Conservation (phyloP, 2,888 invertebrate genomes). For the Mythimna impura region DNA sequence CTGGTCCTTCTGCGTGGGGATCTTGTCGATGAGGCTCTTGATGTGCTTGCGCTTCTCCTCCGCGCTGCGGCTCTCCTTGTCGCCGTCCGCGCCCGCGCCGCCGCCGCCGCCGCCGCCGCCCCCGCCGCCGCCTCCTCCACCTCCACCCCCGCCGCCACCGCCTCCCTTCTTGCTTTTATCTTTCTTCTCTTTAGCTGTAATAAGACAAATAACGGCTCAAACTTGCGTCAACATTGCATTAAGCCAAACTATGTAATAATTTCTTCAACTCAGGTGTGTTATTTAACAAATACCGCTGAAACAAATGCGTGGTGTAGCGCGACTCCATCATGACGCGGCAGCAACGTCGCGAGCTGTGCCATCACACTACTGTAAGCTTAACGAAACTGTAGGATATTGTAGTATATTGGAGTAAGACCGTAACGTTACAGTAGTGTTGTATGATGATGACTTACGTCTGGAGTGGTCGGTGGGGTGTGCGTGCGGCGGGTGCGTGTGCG, state of each 20-base stretch:
- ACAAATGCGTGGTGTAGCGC: too few species aligned
- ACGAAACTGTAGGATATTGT: too few species aligned
- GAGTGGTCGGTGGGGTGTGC: constrained; percentile 7
- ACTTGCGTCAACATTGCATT: too few species aligned
- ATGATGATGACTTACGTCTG: constrained; percentile 33
- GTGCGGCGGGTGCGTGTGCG: too few species aligned
- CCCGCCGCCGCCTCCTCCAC: too few species aligned
- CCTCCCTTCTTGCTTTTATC: constrained; percentile 92
- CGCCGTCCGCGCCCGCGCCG: constrained; percentile 68
- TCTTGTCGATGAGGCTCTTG: constrained; percentile 99
- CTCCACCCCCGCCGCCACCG: constrained; percentile 79
- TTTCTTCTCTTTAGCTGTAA: constrained; percentile 71
- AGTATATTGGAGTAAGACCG: too few species aligned
- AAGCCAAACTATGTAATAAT: background rate
- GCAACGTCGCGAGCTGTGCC: too few species aligned
- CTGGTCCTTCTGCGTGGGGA: constrained; percentile 99
- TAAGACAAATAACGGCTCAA: background rate
- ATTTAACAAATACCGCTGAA: background rate
- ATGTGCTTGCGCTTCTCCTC: constrained; percentile 99
- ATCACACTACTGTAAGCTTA: too few species aligned
- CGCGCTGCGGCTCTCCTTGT: constrained; percentile 92
- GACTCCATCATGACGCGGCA: too few species aligned
- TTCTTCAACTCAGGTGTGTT: background rate
- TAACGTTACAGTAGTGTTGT: too few species aligned
- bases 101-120: constrained; percentile 62